These are phyloP conservation scores for Amblyopsis hoosieri DNA, from an alignment of 2,797 vertebrate genomes.

Conservation along the genomic window DNA sequence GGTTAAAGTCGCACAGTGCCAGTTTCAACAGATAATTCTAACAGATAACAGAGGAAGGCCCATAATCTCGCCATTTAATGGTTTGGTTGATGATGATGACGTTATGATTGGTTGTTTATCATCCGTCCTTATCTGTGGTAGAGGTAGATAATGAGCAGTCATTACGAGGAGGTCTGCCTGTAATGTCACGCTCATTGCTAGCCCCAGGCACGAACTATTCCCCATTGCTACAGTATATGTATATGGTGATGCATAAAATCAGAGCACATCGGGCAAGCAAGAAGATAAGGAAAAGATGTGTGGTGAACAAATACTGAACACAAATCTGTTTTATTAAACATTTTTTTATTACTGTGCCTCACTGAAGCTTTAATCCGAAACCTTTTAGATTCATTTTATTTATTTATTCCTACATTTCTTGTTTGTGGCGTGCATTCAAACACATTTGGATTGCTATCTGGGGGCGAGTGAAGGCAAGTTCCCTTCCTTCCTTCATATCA, in stretches of 20 bases:
- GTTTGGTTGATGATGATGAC: slow-evolving; percentile 67
- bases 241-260: slow-evolving; percentile 18
- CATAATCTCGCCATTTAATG: slow-evolving; percentile 67
- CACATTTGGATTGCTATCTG: neutral
- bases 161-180: slow-evolving; percentile 68
- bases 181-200: slow-evolving; percentile 60
- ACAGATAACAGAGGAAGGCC: slow-evolving; percentile 49
- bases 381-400: too few relatives aligned
- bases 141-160: slow-evolving; percentile 67
- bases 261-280: slow-evolving; percentile 6
- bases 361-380: too few relatives aligned
- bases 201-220: slow-evolving; percentile 21
- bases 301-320: neutral
- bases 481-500: neutral
- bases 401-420: too few relatives aligned
- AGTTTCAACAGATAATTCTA: slow-evolving; percentile 40
- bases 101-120: slow-evolving; percentile 67
- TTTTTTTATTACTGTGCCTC: too few relatives aligned
- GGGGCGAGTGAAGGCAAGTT: neutral
- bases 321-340: too few relatives aligned
- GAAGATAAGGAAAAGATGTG: slow-evolving; percentile 30
- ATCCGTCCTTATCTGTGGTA: slow-evolving; percentile 73
- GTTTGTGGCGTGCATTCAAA: too few relatives aligned
- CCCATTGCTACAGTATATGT: slow-evolving; percentile 11
- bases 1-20: slow-evolving; percentile 57